Evolutionary conservation across 2,113 vertebrate genomes (phyloP).

Genomic region (Perca fluviatilis): DNA sequence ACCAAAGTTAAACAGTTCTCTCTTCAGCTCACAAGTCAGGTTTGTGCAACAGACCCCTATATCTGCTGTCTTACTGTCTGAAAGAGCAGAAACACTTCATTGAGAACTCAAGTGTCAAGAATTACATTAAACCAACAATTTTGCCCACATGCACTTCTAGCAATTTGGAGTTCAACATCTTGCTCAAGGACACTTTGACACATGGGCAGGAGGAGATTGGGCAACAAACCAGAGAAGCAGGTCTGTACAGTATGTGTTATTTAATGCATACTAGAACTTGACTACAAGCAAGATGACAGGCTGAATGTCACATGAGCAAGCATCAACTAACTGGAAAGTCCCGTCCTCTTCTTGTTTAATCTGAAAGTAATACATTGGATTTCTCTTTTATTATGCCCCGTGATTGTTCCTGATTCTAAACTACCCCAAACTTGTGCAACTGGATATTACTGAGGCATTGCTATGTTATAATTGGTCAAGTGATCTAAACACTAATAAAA

Average conservation of each 20-base stretch:
- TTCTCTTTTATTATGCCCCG: too few relatives aligned
- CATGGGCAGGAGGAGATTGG: neutral
- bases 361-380: neutral
- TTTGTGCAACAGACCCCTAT: slow-evolving; percentile 2
- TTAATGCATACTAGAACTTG: too few relatives aligned
- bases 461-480: neutral
- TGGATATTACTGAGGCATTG: neutral
- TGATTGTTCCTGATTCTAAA: neutral
- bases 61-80: slow-evolving; percentile 1
- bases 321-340: neutral
- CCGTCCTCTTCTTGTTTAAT: neutral
- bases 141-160: neutral
- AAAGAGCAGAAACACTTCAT: neutral
- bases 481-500: neutral
- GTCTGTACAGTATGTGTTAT: neutral
- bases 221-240: neutral
- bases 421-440: neutral
- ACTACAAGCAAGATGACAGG: neutral
- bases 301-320: neutral
- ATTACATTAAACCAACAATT: neutral
- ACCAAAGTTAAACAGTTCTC: slow-evolving; percentile 26
- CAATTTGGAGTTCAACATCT: neutral
- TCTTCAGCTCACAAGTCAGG: neutral
- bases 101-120: neutral
- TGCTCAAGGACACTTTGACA: neutral